These are phyloP conservation scores for Rhea pennata DNA, from an alignment of 2,113 vertebrate species.

Conservation along the genomic window DNA sequence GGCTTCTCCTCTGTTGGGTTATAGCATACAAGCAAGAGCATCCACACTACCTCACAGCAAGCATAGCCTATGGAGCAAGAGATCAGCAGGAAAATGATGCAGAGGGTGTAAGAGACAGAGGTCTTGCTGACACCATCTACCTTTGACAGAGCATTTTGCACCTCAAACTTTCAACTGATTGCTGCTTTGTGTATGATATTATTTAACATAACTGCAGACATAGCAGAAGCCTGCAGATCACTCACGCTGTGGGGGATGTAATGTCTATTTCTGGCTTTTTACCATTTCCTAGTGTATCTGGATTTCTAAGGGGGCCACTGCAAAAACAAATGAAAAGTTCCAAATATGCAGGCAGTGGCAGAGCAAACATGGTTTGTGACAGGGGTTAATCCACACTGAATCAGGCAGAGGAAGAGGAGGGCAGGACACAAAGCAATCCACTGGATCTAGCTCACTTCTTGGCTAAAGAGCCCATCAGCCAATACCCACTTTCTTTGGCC, in stretches of 20 bases:
- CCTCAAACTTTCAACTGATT: background rate
- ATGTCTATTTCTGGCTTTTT: background rate
- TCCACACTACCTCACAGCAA: background rate
- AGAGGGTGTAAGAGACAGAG: background rate
- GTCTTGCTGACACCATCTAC: background rate
- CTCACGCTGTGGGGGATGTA: background rate
- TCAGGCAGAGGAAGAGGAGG: background rate
- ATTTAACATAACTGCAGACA: background rate
- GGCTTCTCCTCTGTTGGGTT: background rate
- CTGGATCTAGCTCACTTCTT: background rate
- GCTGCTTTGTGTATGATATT: background rate
- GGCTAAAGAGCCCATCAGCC: background rate
- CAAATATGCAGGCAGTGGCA: background rate
- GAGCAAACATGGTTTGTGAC: background rate
- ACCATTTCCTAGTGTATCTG: background rate
- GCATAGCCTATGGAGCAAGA: background rate
- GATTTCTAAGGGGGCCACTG: background rate
- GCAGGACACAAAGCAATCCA: background rate
- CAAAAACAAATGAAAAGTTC: background rate
- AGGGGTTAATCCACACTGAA: background rate
- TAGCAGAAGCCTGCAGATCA: background rate
- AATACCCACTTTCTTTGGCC: background rate
- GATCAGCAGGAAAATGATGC: constrained; percentile 46
- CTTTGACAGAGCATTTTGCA: background rate
- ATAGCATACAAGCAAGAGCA: background rate